Evolutionary conservation across 2,113 vertebrate genomes (phyloP).

Genomic region (Tricholaema leucomelas): DNA sequence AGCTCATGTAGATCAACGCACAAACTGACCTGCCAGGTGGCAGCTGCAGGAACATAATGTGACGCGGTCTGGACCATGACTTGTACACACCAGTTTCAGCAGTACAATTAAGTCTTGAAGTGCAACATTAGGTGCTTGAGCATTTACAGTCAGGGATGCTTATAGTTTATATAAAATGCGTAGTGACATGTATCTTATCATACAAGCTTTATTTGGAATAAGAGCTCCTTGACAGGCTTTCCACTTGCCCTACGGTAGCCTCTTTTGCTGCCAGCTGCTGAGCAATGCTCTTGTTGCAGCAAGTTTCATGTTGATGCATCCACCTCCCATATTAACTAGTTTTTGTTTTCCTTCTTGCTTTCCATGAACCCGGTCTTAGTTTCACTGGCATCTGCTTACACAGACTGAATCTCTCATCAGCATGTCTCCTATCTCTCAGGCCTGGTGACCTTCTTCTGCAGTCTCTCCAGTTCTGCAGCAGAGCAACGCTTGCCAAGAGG

Average conservation of each 20-base stretch:
- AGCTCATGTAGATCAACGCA: not conserved
- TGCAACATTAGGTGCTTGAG: not conserved
- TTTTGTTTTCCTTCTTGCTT: not conserved
- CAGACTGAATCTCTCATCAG: not conserved
- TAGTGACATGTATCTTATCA: not conserved
- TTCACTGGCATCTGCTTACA: not conserved
- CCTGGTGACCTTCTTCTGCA: not conserved
- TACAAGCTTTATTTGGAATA: not conserved
- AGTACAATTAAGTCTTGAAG: not conserved
- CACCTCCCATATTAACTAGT: not conserved
- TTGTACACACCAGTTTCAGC: not conserved
- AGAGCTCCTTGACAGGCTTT: not conserved
- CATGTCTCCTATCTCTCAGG: not conserved
- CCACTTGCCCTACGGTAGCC: not conserved
- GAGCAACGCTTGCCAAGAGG: not conserved
- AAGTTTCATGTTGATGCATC: not conserved
- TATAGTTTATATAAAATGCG: not conserved
- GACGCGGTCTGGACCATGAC: not conserved
- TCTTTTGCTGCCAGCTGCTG: not conserved
- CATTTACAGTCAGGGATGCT: not conserved
- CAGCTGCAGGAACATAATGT: not conserved
- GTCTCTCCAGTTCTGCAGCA: constrained; percentile 1
- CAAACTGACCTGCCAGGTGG: not conserved
- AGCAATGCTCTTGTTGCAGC: not conserved
- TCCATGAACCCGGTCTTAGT: not conserved